These are phyloP conservation scores for Metalampra italica DNA, from an alignment of 2,888 invertebrate genomes.

Conservation along the genomic window DNA sequence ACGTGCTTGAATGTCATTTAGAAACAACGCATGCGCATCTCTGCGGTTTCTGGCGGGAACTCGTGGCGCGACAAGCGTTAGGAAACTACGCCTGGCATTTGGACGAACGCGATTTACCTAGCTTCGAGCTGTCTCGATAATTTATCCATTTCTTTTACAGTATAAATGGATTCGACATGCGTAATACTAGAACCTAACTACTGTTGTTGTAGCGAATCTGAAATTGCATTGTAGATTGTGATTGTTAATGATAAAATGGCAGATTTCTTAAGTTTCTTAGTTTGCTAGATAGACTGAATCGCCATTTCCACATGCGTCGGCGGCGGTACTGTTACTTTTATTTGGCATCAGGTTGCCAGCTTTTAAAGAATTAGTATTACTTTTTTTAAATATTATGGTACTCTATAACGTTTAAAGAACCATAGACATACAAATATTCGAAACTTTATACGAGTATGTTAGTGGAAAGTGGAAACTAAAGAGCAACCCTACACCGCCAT, in stretches of 20 bases:
- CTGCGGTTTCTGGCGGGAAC: slow-evolving; percentile 26
- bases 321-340: no score
- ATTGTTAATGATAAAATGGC: no score
- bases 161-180: not conserved
- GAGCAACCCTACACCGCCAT: slow-evolving; percentile 43
- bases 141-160: not conserved
- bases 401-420: no score
- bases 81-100: slow-evolving; percentile 7
- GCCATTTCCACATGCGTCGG: no score
- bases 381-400: no score
- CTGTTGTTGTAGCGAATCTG: not conserved
- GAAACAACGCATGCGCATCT: slow-evolving; percentile 22
- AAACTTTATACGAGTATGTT: not conserved
- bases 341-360: no score
- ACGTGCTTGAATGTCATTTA: slow-evolving; percentile 30
- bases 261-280: no score
- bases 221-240: no score
- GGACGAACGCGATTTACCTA: slow-evolving; percentile 6
- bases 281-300: no score
- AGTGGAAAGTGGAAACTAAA: slow-evolving; percentile 18
- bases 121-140: not conserved
- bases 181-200: not conserved
- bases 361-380: no score
- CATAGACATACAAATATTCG: no score
- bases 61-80: slow-evolving; percentile 15